phyloP scores from a whole-genome alignment of 2,888 invertebrate species.

The Oscheius sp. region DNA sequence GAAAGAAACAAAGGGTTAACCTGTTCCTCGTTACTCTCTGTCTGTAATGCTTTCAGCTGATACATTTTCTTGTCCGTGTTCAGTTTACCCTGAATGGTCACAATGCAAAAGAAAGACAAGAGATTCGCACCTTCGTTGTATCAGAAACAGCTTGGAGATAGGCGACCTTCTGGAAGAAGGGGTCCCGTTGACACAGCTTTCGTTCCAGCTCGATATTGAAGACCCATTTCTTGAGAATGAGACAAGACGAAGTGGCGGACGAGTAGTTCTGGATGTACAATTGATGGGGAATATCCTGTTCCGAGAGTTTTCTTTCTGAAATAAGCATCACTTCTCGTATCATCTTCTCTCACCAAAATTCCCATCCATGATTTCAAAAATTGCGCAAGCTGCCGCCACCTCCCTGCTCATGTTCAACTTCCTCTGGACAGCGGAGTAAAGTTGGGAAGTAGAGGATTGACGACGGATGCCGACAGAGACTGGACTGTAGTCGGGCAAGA shows the following conservation, averaged over 20 bases:
- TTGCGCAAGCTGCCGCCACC: constrained; percentile 89
- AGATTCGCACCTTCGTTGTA: constrained; percentile 47
- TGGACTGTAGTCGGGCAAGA: constrained; percentile 85
- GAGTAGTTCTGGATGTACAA: constrained; percentile 99
- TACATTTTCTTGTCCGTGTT: constrained; percentile 90
- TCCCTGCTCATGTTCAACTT: constrained; percentile 80
- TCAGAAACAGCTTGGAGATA: constrained; percentile 73
- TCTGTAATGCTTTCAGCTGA: constrained; percentile 94
- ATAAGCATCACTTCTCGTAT: background rate
- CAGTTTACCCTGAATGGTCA: constrained; percentile 85
- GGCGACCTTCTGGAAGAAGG: constrained; percentile 80
- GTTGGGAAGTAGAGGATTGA: constrained; percentile 52
- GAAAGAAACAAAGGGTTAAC: constrained; percentile 71
- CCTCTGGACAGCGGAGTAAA: constrained; percentile 46
- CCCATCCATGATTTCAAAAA: constrained; percentile 96
- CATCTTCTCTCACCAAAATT: constrained; percentile 84
- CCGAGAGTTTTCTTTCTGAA: constrained; percentile 91
- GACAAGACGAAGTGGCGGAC: constrained; percentile 93
- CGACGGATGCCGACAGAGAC: constrained; percentile 77
- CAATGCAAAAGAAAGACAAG: constrained; percentile 73
- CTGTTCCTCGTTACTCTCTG: constrained; percentile 86
- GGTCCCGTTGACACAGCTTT: constrained; percentile 80
- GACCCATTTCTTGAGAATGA: constrained; percentile 80
- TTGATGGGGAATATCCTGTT: constrained; percentile 94
- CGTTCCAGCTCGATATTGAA: constrained; percentile 71